Conservation (phyloP, 1,140 invertebrate genomes). For the Andricus grossulariae region DNA sequence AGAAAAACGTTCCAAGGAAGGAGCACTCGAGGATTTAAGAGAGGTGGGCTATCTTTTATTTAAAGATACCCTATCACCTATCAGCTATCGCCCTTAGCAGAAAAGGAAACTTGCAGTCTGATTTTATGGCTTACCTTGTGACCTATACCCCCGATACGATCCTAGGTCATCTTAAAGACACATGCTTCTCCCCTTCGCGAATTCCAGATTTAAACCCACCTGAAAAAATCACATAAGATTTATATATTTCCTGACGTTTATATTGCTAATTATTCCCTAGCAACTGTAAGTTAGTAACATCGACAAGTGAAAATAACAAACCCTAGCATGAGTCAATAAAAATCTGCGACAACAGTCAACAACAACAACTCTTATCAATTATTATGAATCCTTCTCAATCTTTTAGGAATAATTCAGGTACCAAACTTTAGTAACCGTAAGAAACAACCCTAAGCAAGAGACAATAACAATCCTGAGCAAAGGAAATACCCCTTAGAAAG, state of each 20-base stretch:
- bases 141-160: not conserved
- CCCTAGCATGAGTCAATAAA: too few species aligned
- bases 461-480: too few species aligned
- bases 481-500: too few species aligned
- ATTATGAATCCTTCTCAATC: too few species aligned
- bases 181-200: not conserved
- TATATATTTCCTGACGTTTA: not conserved
- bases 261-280: too few species aligned
- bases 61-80: slow-evolving; percentile 5
- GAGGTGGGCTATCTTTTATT: slow-evolving; percentile 8
- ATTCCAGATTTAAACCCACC: not conserved
- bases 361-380: too few species aligned
- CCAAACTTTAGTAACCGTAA: too few species aligned
- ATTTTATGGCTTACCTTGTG: not conserved
- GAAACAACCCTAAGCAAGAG: too few species aligned
- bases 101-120: slow-evolving; percentile 1
- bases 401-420: too few species aligned
- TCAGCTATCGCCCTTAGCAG: slow-evolving; percentile 2
- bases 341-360: too few species aligned
- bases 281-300: too few species aligned
- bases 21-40: not conserved
- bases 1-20: not conserved
- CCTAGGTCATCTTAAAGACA: not conserved
- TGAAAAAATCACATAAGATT: not conserved
- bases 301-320: too few species aligned